Evolutionary conservation across 2,113 vertebrate genomes (phyloP), one percentile per base, ranked within the genome.

Genomic region (Siphamia tubifer): DNA sequence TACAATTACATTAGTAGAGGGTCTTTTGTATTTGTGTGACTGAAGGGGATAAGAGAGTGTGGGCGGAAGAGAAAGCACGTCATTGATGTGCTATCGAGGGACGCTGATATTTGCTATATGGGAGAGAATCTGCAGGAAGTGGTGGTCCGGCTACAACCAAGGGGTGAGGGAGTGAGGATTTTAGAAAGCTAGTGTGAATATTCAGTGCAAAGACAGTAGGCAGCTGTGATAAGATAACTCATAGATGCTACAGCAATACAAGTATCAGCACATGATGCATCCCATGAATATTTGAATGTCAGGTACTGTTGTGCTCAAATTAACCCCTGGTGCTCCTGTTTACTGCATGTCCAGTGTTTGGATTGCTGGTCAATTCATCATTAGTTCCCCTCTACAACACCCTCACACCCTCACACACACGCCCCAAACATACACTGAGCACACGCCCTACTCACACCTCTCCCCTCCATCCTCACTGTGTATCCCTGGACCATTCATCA

Each of bases 401-500:
- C 30, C 66, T 32, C 71, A 27, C 68, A 54, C 68, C 30, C 66
- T 32, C 71, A 47, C 52, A 52, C 65, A 20, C 52, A 16, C 8
- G 8, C 16, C 27, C 20, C 11, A 28, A 71, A 77, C 71, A 66
- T 49, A 30, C 69, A 27, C 24, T 3, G 45, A 76, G 58, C 77
- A 39, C 80, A 72, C 61, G 25, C 72, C 77, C 73, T 23, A 10
- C 68, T 17, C 70, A 24, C 85, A 64, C 83, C 92, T 94, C 92
- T 74, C 90, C 70, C 81, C 87, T 91, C 90, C 83, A 23, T 90
- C 66, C 77, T 90, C 68, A 47, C 77, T 51, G 88, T 79, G 89
- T 74, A 32, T 89, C 77, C 81, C 90, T 39, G 77, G 70, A 82
- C 87, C 93, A 99, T 99, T 97, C 97, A 98, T 99, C 97, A 99